phyloP scores from a whole-genome alignment of 2,113 vertebrate genomes.

The Cynocephalus volans region DNA sequence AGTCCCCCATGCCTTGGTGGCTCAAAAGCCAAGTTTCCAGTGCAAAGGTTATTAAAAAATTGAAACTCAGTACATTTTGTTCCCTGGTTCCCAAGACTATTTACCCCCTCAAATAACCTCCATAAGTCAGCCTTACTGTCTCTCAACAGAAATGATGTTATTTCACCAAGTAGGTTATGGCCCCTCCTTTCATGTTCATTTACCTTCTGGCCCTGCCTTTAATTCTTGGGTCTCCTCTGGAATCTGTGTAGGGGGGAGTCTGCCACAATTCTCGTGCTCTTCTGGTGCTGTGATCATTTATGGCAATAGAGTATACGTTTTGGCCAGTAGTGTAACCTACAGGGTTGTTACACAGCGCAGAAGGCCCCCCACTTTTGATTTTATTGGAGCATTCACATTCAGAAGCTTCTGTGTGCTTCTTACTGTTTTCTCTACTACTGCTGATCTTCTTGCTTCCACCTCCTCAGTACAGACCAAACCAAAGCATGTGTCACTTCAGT shows the following conservation, averaged over 20 bases:
- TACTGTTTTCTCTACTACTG: neutral
- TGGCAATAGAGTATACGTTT: neutral
- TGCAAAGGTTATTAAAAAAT: constrained; percentile 57
- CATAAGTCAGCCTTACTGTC: neutral
- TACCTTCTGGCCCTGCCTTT: neutral
- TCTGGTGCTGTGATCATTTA: neutral
- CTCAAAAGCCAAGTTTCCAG: constrained; percentile 69
- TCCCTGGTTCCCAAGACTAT: constrained; percentile 47
- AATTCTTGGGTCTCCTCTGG: neutral
- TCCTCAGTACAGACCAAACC: neutral
- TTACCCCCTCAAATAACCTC: neutral
- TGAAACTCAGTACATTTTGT: constrained; percentile 50
- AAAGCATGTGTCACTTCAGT: accelerated
- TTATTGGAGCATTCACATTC: neutral
- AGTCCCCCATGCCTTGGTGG: neutral
- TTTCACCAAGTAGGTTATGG: neutral
- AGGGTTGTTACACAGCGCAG: neutral
- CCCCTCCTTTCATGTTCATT: neutral
- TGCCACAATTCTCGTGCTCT: neutral
- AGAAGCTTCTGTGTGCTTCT: neutral
- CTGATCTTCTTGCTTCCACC: neutral
- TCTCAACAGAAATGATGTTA: neutral
- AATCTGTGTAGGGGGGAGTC: neutral
- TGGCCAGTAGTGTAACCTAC: neutral
- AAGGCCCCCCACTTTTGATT: neutral